These are phyloP conservation scores for Gobionotothen gibberifrons DNA, from an alignment of 2,797 vertebrate species.

Conservation along the genomic window DNA sequence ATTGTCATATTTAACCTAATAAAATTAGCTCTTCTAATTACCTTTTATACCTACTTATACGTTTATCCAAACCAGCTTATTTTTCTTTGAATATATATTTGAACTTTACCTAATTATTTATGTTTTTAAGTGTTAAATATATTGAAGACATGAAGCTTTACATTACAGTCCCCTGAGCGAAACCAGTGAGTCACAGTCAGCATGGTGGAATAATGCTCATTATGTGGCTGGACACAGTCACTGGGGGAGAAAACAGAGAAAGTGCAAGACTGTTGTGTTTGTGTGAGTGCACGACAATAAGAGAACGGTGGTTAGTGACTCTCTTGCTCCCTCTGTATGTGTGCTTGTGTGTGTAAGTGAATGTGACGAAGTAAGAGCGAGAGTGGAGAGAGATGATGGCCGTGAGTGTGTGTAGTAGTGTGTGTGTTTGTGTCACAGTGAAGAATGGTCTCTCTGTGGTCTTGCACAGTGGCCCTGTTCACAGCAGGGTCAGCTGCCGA, in stretches of 20 bases:
- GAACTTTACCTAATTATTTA: background rate
- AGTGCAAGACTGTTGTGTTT: conserved; percentile 8
- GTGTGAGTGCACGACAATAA: conserved; percentile 30
- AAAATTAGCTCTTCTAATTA: background rate
- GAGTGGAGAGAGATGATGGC: conserved; percentile 12
- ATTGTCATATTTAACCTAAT: background rate
- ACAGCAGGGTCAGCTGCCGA: conserved; percentile 78
- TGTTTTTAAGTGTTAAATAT: conserved; percentile 22
- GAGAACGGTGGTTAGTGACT: conserved; percentile 48
- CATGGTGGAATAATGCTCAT: conserved; percentile 58
- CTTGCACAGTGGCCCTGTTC: conserved; percentile 75
- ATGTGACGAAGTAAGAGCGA: conserved; percentile 50
- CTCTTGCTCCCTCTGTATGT: conserved; percentile 59
- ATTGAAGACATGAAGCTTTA: conserved; percentile 35
- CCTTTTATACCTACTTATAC: no score
- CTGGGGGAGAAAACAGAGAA: conserved; percentile 32
- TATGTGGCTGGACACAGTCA: conserved; percentile 50
- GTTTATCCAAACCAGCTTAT: no score
- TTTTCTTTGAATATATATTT: background rate
- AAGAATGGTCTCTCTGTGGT: conserved; percentile 79
- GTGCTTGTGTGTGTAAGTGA: conserved; percentile 47
- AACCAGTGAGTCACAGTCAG: conserved; percentile 65
- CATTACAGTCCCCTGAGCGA: conserved; percentile 50
- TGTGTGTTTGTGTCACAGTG: conserved; percentile 41
- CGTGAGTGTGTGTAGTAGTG: conserved; percentile 34